These are phyloP conservation scores for Sturmia bella DNA, from an alignment of 2,888 invertebrate species.

Conservation along the genomic window DNA sequence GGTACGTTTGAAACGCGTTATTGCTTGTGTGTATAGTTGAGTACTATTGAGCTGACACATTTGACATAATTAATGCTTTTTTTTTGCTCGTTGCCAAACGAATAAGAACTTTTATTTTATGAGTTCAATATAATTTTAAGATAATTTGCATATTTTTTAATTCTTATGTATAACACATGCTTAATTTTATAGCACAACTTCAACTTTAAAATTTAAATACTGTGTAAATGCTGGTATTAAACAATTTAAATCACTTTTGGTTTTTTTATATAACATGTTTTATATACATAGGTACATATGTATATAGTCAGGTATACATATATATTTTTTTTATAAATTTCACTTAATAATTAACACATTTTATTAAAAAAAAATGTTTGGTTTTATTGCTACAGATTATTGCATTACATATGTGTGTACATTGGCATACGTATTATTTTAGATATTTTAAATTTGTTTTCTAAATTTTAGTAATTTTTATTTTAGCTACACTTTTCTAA, in stretches of 20 bases:
- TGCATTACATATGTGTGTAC: not conserved
- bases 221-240: constrained; percentile 39
- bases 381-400: constrained; percentile 13
- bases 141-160: not conserved
- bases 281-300: not conserved
- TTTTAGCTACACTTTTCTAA: constrained; percentile 23
- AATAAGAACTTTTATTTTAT: constrained; percentile 23
- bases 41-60: constrained; percentile 57
- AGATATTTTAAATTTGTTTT: not conserved
- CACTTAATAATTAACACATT: constrained; percentile 4
- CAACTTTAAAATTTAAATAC: constrained; percentile 9
- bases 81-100: constrained; percentile 34
- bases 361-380: not conserved
- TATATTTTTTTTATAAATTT: not conserved
- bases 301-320: not conserved
- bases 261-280: constrained; percentile 47
- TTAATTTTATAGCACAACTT: not conserved
- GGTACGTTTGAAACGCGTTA: constrained; percentile 14
- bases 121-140: constrained; percentile 1
- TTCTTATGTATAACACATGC: constrained; percentile 7
- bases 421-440: constrained; percentile 4
- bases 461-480: constrained; percentile 14
- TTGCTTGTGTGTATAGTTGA: constrained; percentile 38
- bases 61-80: constrained; percentile 59
- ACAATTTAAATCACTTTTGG: constrained; percentile 14